Percentiles rank a stretch among this genome's conserved stretches.
Conservation (phyloP, 1,140 invertebrate genomes). For the Drosophila murphyi region DNA sequence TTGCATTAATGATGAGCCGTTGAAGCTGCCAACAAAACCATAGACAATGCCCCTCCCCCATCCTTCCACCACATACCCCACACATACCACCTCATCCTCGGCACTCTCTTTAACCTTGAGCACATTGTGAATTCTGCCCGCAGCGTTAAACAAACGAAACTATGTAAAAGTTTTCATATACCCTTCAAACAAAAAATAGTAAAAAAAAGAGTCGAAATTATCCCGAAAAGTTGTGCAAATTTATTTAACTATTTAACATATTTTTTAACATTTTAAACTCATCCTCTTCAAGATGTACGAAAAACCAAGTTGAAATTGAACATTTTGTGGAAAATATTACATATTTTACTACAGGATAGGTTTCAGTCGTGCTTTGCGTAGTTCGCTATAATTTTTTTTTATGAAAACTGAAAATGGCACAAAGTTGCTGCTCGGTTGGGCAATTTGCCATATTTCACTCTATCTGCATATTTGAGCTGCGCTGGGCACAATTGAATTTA, state of each 20-base stretch:
- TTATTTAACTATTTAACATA: no score
- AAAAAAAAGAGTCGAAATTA: background rate
- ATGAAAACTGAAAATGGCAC: conserved; percentile 52
- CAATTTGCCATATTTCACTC: conserved; percentile 40
- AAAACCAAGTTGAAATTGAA: no score
- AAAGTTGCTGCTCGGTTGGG: conserved; percentile 36
- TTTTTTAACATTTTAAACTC: no score
- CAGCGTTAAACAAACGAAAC: conserved; percentile 76
- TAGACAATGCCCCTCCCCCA: conserved; percentile 1
- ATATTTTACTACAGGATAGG: conserved; percentile 12
- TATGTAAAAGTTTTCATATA: conserved; percentile 48
- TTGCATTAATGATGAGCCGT: conserved; percentile 79
- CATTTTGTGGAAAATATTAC: conserved; percentile 13
- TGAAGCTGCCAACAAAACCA: conserved; percentile 14
- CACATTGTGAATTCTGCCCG: conserved; percentile 61
- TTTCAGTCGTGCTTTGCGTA: background rate
- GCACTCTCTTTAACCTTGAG: conserved; percentile 38
- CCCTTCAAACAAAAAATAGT: conserved; percentile 29
- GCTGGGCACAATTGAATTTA: conserved; percentile 72
- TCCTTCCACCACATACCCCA: background rate
- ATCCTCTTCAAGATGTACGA: no score
- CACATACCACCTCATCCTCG: conserved; percentile 22
- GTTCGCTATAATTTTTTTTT: conserved; percentile 1
- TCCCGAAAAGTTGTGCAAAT: no score
- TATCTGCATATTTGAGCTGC: conserved; percentile 35